A percentile compares a stretch with the other conserved stretches of the same genome.
Conservation (phyloP, 2,797 vertebrate genomes). For the Acanthurus tractus region DNA sequence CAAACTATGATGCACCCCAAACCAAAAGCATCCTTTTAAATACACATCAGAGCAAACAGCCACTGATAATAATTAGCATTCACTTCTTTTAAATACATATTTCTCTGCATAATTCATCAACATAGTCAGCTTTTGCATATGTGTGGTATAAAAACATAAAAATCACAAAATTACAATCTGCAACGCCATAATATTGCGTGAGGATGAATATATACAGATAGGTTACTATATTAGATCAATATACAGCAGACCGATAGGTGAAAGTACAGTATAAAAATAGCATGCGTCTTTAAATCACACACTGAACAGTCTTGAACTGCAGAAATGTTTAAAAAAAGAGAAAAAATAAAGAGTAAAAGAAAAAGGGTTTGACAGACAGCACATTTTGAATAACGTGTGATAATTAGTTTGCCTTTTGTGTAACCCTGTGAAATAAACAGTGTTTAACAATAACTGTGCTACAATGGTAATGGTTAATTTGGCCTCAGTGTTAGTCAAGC, state of each 20-base stretch:
- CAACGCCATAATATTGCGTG: constrained; percentile 38
- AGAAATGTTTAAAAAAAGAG: constrained; percentile 49
- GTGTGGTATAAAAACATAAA: constrained; percentile 80
- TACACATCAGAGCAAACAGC: constrained; percentile 32
- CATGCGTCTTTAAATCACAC: constrained; percentile 75
- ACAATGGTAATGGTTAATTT: constrained; percentile 37
- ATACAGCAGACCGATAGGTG: constrained; percentile 56
- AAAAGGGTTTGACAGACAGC: constrained; percentile 5
- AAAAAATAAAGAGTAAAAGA: constrained; percentile 12
- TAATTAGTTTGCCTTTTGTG: constrained; percentile 48
- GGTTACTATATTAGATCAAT: constrained; percentile 47
- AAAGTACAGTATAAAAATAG: constrained; percentile 77
- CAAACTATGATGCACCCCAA: constrained; percentile 44
- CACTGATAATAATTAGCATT: constrained; percentile 49
- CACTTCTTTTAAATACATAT: constrained; percentile 56
- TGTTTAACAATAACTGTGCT: constrained; percentile 40
- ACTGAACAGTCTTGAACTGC: constrained; percentile 56
- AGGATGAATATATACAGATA: constrained; percentile 62
- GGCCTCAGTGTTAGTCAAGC: constrained; percentile 32
- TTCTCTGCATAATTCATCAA: constrained; percentile 52
- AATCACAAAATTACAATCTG: constrained; percentile 64
- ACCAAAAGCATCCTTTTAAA: constrained; percentile 52
- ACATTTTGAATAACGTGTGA: constrained; percentile 32
- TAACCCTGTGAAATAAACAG: constrained; percentile 38
- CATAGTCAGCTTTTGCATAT: constrained; percentile 64